Evolutionary conservation across 2,797 vertebrate species (phyloP).

Genomic region (Epinephelus coioides): DNA sequence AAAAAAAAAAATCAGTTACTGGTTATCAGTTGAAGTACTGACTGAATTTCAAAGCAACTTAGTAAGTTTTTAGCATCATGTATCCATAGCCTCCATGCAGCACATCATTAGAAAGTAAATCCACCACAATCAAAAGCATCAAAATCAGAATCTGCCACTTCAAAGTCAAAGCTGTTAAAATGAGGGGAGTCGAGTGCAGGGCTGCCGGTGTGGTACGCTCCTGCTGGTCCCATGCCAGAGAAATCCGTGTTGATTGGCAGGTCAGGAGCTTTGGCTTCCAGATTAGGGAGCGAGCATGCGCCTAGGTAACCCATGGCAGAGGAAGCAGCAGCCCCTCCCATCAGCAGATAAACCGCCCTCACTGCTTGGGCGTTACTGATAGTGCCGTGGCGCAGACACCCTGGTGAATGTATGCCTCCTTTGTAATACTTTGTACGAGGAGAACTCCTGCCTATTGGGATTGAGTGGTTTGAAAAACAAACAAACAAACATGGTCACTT

Average conservation of each 20-base stretch:
- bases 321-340: slow-evolving; percentile 85
- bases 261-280: slow-evolving; percentile 70
- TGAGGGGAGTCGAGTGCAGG: slow-evolving; percentile 71
- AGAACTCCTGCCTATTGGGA: slow-evolving; percentile 67
- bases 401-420: slow-evolving; percentile 51
- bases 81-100: background rate
- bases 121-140: slow-evolving; percentile 85
- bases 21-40: background rate
- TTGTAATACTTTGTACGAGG: slow-evolving; percentile 54
- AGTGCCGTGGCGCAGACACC: slow-evolving; percentile 83
- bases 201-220: slow-evolving; percentile 54
- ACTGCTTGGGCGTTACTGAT: slow-evolving; percentile 72
- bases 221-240: slow-evolving; percentile 66
- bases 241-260: slow-evolving; percentile 66
- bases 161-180: slow-evolving; percentile 82
- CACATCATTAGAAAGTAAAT: slow-evolving; percentile 78
- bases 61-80: background rate
- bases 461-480: background rate
- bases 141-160: slow-evolving; percentile 82
- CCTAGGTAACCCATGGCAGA: slow-evolving; percentile 85
- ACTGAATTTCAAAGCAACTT: background rate
- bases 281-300: slow-evolving; percentile 71
- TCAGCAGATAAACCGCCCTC: slow-evolving; percentile 83
- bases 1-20: too few species aligned
- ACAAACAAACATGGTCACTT: background rate